Conservation (phyloP, 2,888 invertebrate species). For the Heliconius cydno region DNA sequence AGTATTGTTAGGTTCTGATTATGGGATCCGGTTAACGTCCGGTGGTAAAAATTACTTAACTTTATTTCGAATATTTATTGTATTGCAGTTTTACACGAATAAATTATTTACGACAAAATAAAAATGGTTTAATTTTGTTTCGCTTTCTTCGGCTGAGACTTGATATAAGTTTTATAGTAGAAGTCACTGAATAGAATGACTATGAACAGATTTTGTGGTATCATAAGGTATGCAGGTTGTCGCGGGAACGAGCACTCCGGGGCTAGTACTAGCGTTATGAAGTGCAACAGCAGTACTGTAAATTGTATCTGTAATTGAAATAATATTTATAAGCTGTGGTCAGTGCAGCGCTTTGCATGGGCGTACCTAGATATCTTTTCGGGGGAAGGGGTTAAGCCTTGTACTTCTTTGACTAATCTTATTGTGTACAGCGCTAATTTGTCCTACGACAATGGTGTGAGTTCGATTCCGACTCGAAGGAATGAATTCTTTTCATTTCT, state of each 20-base stretch:
- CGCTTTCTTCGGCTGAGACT: conserved; percentile 44
- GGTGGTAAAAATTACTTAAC: too few species aligned
- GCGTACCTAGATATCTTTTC: too few species aligned
- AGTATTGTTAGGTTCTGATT: too few species aligned
- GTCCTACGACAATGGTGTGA: too few species aligned
- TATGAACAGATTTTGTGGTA: conserved; percentile 87
- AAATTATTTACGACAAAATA: background rate
- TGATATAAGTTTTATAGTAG: conserved; percentile 85
- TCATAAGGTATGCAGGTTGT: conserved; percentile 77
- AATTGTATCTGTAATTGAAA: conserved; percentile 84
- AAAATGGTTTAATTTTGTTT: background rate
- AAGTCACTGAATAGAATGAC: conserved; percentile 87
- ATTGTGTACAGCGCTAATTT: too few species aligned
- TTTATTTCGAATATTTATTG: background rate
- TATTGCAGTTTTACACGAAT: background rate
- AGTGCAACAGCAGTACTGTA: conserved; percentile 82
- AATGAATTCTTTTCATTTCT: background rate
- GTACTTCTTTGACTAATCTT: too few species aligned
- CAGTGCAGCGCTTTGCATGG: too few species aligned
- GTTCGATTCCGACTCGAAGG: too few species aligned
- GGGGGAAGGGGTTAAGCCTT: too few species aligned
- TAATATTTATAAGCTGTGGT: background rate
- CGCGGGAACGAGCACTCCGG: conserved; percentile 83
- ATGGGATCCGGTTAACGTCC: too few species aligned
- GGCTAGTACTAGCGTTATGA: conserved; percentile 64